Percentiles rank a stretch among this genome's conserved stretches.
phyloP scores from a whole-genome alignment of 2,888 invertebrate species.

The Pseudoips prasinana region DNA sequence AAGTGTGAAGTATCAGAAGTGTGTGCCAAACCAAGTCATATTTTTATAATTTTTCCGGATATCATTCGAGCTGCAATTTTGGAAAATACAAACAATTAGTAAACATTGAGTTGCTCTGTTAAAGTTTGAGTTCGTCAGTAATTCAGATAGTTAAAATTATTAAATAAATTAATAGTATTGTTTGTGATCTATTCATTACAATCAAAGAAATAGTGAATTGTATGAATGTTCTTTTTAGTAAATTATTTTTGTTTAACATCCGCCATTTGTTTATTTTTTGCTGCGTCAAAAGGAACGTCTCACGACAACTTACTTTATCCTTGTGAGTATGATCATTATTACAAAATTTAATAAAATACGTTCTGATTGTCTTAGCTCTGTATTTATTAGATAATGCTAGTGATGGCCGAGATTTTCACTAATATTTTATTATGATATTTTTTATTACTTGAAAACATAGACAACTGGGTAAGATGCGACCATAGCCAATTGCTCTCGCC shows the following conservation, averaged over 20 bases:
- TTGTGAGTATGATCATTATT: slow-evolving; percentile 79
- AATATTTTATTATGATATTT: too few relatives aligned
- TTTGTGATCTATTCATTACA: slow-evolving; percentile 32
- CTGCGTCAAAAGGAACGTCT: slow-evolving; percentile 81
- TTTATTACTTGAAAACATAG: too few relatives aligned
- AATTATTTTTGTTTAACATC: slow-evolving; percentile 35
- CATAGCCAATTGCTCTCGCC: too few relatives aligned
- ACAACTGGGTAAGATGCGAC: too few relatives aligned
- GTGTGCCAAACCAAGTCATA: too few relatives aligned
- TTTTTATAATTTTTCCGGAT: too few relatives aligned
- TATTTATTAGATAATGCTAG: neutral
- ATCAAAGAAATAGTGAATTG: slow-evolving; percentile 21
- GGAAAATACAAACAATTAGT: too few relatives aligned
- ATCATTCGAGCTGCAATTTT: too few relatives aligned
- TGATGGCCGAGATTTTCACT: neutral
- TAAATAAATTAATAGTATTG: slow-evolving; percentile 17
- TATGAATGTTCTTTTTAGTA: slow-evolving; percentile 28
- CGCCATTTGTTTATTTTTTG: slow-evolving; percentile 43
- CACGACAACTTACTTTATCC: slow-evolving; percentile 84
- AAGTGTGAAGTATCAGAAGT: too few relatives aligned
- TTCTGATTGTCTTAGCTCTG: slow-evolving; percentile 11
- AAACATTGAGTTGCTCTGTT: too few relatives aligned
- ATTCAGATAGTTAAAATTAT: too few relatives aligned
- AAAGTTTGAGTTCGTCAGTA: too few relatives aligned
- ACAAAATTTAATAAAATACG: slow-evolving; percentile 24